Conservation (phyloP, 2,113 vertebrate genomes). For the Callorhinus ursinus region DNA sequence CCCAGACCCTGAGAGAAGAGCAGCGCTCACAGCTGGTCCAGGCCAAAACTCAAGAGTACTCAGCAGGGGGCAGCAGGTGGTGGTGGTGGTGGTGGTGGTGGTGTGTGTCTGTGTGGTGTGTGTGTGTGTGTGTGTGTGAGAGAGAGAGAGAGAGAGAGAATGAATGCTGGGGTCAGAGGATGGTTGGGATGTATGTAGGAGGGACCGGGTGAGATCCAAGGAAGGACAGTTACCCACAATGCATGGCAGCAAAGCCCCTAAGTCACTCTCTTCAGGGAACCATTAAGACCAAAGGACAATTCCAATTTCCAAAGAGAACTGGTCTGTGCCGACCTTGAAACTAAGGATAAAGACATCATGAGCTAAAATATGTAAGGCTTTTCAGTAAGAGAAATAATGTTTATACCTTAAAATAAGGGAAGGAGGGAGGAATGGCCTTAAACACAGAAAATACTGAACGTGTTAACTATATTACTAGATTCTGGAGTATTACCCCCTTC, state of each 20-base stretch:
- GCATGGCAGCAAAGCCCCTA: not conserved
- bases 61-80: no score
- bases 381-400: not conserved
- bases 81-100: no score
- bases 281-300: not conserved
- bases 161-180: not conserved
- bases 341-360: not conserved
- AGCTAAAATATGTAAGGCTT: not conserved
- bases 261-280: not conserved
- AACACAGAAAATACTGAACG: not conserved
- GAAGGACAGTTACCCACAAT: not conserved
- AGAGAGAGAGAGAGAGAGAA: no score
- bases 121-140: no score
- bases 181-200: not conserved
- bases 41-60: not conserved
- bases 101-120: no score
- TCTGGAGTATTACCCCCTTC: not conserved
- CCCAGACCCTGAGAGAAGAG: not conserved
- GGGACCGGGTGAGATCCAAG: no score
- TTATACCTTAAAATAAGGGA: not conserved
- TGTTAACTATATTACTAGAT: not conserved
- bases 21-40: no score
- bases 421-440: not conserved
- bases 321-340: not conserved
- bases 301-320: not conserved